These are phyloP conservation scores for Pachydiplax longipennis DNA, from an alignment of 2,888 invertebrate species.

Conservation along the genomic window DNA sequence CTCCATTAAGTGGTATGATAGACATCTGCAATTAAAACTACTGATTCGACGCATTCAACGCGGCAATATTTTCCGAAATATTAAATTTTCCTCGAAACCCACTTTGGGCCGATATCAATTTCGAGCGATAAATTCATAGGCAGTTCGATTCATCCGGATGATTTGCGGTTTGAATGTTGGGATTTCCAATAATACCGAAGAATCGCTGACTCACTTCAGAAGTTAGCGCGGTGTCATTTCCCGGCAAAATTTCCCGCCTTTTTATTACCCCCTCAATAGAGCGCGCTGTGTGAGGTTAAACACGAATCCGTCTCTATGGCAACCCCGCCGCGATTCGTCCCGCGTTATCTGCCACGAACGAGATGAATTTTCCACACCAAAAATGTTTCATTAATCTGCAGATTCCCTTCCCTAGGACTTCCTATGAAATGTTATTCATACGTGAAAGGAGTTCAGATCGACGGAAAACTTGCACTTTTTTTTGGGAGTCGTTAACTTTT, in stretches of 20 bases:
- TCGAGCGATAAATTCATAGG: too few species aligned
- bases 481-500: background rate
- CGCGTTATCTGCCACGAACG: background rate
- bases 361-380: background rate
- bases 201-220: too few species aligned
- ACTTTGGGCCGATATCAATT: too few species aligned
- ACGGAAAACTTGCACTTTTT: background rate
- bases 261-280: background rate
- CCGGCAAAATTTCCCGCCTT: background rate
- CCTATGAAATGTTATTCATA: background rate
- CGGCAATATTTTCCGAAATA: too few species aligned
- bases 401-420: background rate
- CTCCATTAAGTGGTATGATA: too few species aligned
- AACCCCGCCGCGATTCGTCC: background rate
- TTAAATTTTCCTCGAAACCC: too few species aligned
- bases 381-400: background rate
- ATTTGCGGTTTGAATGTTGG: too few species aligned
- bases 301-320: background rate
- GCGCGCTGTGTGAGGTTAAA: background rate
- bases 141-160: too few species aligned
- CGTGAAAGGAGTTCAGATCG: background rate
- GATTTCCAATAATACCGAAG: too few species aligned
- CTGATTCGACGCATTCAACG: too few species aligned
- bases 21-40: too few species aligned
- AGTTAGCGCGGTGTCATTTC: too few species aligned